Percentiles rank a stretch among this genome's conserved stretches.
phyloP scores from a whole-genome alignment of 2,888 invertebrate genomes.

The Rhagonycha fulva region DNA sequence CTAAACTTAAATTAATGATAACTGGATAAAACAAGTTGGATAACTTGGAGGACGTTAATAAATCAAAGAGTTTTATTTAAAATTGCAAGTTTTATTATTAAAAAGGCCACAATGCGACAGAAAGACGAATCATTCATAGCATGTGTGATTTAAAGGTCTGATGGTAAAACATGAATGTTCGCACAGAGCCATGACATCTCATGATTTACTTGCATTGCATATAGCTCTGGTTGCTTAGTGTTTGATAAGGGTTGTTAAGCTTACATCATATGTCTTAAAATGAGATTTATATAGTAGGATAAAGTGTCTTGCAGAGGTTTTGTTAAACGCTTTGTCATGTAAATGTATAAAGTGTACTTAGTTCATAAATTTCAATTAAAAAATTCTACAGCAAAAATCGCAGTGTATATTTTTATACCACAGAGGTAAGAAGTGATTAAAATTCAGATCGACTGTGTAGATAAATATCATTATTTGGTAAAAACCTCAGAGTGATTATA shows the following conservation, averaged over 20 bases:
- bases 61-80: background rate
- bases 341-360: constrained; percentile 31
- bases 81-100: constrained; percentile 3
- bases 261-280: constrained; percentile 33
- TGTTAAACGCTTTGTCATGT: constrained; percentile 41
- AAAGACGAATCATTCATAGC: constrained; percentile 19
- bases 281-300: constrained; percentile 33
- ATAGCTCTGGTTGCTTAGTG: constrained; percentile 24
- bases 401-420: background rate
- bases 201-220: constrained; percentile 26
- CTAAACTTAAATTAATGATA: background rate
- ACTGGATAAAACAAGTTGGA: background rate
- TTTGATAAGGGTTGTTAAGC: constrained; percentile 39
- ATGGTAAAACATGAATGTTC: constrained; percentile 25
- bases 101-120: constrained; percentile 11
- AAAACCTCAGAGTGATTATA: constrained; percentile 27
- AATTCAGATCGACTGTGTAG: constrained; percentile 26
- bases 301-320: constrained; percentile 33
- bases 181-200: constrained; percentile 19
- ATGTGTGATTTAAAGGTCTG: constrained; percentile 20
- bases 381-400: constrained; percentile 36
- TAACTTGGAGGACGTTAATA: background rate
- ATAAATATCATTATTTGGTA: constrained; percentile 32
- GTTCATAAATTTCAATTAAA: constrained; percentile 20
- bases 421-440: constrained; percentile 12